Conservation (phyloP, 2,888 invertebrate genomes). For the Rhamphomyia laevipes region DNA sequence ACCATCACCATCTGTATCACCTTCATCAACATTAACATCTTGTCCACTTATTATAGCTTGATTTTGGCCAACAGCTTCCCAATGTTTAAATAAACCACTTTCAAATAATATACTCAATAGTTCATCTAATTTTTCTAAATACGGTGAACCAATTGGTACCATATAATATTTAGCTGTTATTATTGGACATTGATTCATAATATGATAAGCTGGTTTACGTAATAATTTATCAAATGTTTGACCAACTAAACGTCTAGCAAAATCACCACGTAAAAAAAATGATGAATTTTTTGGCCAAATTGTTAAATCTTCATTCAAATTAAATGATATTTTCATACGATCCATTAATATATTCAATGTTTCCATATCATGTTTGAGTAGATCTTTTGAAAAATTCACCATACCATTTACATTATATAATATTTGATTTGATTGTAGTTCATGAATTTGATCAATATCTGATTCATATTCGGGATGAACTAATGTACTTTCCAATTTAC, state of each 20-base stretch:
- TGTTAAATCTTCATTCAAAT: background rate
- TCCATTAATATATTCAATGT: background rate
- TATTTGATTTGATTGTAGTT: constrained; percentile 13
- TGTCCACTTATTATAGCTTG: background rate
- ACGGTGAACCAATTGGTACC: constrained; percentile 24
- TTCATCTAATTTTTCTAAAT: constrained; percentile 24
- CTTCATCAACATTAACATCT: constrained; percentile 3
- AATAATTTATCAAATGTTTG: constrained; percentile 22
- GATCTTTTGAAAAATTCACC: background rate
- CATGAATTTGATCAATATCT: constrained; percentile 24
- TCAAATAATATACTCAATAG: constrained; percentile 23
- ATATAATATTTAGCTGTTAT: constrained; percentile 26
- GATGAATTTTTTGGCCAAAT: constrained; percentile 11
- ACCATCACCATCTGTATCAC: constrained; percentile 3
- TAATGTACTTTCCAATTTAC: constrained; percentile 31
- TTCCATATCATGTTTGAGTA: background rate
- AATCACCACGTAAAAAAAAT: constrained; percentile 24
- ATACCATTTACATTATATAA: background rate
- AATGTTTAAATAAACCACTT: constrained; percentile 27
- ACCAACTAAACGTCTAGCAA: constrained; percentile 25
- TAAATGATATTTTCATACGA: background rate
- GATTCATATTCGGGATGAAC: constrained; percentile 25
- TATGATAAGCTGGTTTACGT: constrained; percentile 26
- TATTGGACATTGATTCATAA: constrained; percentile 27
- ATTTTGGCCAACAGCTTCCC: constrained; percentile 17